These are phyloP conservation scores for Phaedon cochleariae DNA, from an alignment of 2,888 invertebrate genomes.

Conservation along the genomic window DNA sequence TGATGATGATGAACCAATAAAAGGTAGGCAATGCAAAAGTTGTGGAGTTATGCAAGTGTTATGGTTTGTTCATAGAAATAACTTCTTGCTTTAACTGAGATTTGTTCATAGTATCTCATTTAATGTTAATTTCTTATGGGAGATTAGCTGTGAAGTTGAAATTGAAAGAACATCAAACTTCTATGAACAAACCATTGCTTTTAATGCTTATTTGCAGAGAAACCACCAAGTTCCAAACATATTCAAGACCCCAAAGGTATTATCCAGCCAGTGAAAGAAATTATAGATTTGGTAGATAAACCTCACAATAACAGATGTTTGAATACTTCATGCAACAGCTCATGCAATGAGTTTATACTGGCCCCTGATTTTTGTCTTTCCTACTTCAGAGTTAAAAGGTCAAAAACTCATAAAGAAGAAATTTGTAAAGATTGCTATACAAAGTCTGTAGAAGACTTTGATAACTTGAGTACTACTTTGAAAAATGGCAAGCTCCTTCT, in stretches of 20 bases:
- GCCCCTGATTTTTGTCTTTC: constrained; percentile 62
- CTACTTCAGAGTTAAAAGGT: constrained; percentile 60
- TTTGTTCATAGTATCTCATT: no score
- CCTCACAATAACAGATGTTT: constrained; percentile 63
- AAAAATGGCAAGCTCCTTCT: constrained; percentile 38
- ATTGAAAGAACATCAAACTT: no score
- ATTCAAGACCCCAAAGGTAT: not conserved
- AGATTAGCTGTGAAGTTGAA: no score
- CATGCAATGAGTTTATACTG: constrained; percentile 55
- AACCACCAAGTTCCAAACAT: not conserved
- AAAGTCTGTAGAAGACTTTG: constrained; percentile 55
- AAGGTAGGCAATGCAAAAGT: constrained; percentile 12
- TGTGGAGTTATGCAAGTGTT: no score
- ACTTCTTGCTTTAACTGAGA: no score
- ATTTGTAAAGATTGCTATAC: constrained; percentile 60
- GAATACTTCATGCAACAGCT: constrained; percentile 65
- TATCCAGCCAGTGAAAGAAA: constrained; percentile 40
- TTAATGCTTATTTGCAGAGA: not conserved
- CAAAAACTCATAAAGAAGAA: constrained; percentile 56
- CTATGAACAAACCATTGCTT: no score
- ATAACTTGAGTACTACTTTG: constrained; percentile 51
- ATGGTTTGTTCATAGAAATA: no score
- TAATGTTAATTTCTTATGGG: no score
- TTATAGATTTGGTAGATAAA: constrained; percentile 56
- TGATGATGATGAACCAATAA: constrained; percentile 49